Conservation (phyloP, 2,888 invertebrate genomes). For the Drosophila dives region DNA sequence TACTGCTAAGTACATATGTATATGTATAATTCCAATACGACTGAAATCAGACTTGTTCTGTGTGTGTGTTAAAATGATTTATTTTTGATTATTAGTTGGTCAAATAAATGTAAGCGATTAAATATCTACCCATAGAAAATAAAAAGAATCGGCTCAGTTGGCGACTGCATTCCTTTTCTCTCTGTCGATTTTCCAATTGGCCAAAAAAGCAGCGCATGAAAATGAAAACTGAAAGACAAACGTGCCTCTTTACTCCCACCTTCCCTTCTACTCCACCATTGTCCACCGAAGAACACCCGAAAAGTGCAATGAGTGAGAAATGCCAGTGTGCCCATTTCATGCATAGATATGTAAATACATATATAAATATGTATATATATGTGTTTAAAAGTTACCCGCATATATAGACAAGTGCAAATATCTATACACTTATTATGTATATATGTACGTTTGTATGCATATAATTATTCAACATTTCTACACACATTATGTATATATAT, state of each 20-base stretch:
- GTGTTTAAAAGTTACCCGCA: background rate
- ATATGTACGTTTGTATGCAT: slow-evolving; percentile 2
- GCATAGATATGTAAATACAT: slow-evolving; percentile 18
- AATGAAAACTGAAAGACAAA: slow-evolving; percentile 25
- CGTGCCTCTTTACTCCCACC: slow-evolving; percentile 18
- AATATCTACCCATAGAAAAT: background rate
- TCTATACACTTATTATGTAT: slow-evolving; percentile 9
- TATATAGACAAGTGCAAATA: slow-evolving; percentile 14
- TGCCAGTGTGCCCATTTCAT: slow-evolving; percentile 53
- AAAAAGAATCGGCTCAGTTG: slow-evolving; percentile 49
- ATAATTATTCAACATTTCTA: slow-evolving; percentile 33
- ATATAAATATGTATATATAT: slow-evolving; percentile 11
- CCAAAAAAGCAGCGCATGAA: slow-evolving; percentile 35
- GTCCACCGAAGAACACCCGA: slow-evolving; percentile 12
- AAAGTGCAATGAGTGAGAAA: slow-evolving; percentile 63
- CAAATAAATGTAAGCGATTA: slow-evolving; percentile 34
- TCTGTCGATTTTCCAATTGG: slow-evolving; percentile 56
- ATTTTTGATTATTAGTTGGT: slow-evolving; percentile 31
- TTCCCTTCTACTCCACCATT: background rate
- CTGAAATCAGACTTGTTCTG: slow-evolving; percentile 52
- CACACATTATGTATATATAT: slow-evolving; percentile 18
- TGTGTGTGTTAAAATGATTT: slow-evolving; percentile 50
- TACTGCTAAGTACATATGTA: slow-evolving; percentile 52
- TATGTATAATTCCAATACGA: slow-evolving; percentile 48
- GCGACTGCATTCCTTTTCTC: slow-evolving; percentile 33